Evolutionary conservation across 2,113 vertebrate genomes (phyloP), one percentile per base, ranked within the genome.

Genomic region (Dissostichus mawsoni): DNA sequence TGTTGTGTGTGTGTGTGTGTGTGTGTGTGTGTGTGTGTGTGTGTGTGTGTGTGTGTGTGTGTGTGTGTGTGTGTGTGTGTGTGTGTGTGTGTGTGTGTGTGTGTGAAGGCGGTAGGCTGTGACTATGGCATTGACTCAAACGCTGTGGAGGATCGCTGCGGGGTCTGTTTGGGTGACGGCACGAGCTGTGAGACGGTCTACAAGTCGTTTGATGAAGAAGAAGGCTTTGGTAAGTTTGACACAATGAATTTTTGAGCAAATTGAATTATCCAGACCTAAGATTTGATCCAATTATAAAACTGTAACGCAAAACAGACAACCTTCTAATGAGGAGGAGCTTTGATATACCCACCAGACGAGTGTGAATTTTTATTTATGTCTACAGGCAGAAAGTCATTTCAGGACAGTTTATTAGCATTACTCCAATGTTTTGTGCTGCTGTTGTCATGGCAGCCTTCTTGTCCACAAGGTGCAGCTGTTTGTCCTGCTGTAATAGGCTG

Each of bases 51-150:
- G 33, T 36, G 33, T 36, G 33, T 36, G 33, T 36, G 33, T 36
- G 33, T 36, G 33, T 36, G 33, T 36, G 33, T 36, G 33, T 36
- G 33, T 36, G 33, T 36, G 33, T 36, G 33, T 36, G 36, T 36
- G 36, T 36, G 36, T 36, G 36, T 36, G 61, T 75, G 58, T 78
- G 52, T 78, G 50, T 55, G 59, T 36, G 36, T 36, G 36, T 36
- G 36, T 36, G 78, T 70, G 47, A 81, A 99, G 98, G 89, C 90
- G 63, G 96, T 99, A 0, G 98, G 98, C 86, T 99, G 98, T 91
- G 98, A 99, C 94, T 97, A 96, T 74, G 97, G 97, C 85, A 99
- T 99, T 9, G 95, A 97, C 87, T 99, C 98, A 18, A 98, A 96
- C 0, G 98, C 98, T 1, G 95, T 96, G 3, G 98, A 99, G 89